Percentiles rank a stretch among this genome's conserved stretches.
These are phyloP conservation scores for Aldrovandia affinis DNA, from an alignment of 2,797 vertebrate species.

Conservation along the genomic window DNA sequence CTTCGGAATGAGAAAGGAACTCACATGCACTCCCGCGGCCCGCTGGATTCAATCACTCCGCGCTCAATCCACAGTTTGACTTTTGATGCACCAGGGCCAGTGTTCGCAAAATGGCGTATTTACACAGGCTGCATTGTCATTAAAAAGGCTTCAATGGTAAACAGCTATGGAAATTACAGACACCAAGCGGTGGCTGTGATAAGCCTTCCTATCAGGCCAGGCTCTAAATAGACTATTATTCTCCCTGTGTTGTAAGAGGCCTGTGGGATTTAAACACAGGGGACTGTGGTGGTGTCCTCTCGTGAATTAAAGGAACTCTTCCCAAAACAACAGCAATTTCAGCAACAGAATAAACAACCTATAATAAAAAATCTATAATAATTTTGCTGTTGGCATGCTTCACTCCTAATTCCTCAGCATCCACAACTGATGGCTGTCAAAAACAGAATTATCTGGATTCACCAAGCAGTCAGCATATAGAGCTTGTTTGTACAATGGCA, in stretches of 20 bases:
- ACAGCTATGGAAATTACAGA: not conserved
- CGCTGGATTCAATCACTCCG: not conserved
- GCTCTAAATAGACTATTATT: not conserved
- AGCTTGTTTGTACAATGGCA: not conserved
- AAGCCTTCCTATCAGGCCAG: not conserved
- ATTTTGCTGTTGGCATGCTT: not conserved
- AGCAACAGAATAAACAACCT: not conserved
- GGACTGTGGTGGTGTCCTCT: not conserved
- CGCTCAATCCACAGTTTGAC: not conserved
- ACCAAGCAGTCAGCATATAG: not conserved
- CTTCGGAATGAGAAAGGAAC: not conserved
- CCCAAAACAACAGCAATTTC: not conserved
- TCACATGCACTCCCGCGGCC: not conserved
- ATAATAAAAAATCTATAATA: not conserved
- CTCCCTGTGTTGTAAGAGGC: constrained; percentile 3
- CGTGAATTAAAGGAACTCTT: not conserved
- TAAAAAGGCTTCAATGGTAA: constrained; percentile 3
- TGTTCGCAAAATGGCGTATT: constrained; percentile 4
- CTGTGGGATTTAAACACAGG: not conserved
- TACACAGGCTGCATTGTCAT: constrained; percentile 20
- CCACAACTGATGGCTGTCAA: not conserved
- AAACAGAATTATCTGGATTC: not conserved
- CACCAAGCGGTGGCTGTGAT: not conserved
- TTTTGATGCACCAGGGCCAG: not conserved
- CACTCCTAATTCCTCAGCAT: not conserved